Conservation (phyloP, 2,113 vertebrate species). For the Sylvilagus bachmani region DNA sequence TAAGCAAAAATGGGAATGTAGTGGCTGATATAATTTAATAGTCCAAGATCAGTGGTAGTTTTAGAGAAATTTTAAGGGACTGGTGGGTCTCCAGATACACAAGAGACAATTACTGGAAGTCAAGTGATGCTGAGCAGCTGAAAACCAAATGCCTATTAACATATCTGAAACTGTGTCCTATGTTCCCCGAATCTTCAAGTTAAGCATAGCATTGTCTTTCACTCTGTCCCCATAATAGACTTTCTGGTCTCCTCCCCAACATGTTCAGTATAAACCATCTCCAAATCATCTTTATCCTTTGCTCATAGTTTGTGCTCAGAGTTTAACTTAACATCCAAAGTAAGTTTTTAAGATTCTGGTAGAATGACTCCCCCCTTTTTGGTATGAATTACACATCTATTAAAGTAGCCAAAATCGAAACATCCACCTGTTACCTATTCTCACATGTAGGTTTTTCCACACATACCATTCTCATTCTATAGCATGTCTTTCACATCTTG, state of each 20-base stretch:
- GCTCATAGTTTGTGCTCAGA: neutral
- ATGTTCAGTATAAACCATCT: neutral
- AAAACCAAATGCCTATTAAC: neutral
- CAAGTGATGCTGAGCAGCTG: neutral
- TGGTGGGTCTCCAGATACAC: neutral
- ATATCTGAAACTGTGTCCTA: neutral
- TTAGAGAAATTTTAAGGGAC: neutral
- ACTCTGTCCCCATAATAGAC: neutral
- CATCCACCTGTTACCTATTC: neutral
- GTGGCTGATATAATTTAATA: neutral
- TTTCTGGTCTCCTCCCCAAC: neutral
- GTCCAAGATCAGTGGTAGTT: neutral
- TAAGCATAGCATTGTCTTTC: neutral
- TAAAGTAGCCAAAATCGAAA: neutral
- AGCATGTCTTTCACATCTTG: neutral
- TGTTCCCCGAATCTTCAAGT: neutral
- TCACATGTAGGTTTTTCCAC: neutral
- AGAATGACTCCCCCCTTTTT: neutral
- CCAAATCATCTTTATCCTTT: neutral
- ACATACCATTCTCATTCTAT: neutral
- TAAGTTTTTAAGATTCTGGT: neutral
- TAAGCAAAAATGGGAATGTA: conserved; percentile 28
- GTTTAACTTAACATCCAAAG: conserved; percentile 10
- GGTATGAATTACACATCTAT: neutral
- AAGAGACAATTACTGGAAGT: neutral